These are phyloP conservation scores for Whitmania pigra DNA, from an alignment of 1,140 invertebrate genomes.

Conservation along the genomic window DNA sequence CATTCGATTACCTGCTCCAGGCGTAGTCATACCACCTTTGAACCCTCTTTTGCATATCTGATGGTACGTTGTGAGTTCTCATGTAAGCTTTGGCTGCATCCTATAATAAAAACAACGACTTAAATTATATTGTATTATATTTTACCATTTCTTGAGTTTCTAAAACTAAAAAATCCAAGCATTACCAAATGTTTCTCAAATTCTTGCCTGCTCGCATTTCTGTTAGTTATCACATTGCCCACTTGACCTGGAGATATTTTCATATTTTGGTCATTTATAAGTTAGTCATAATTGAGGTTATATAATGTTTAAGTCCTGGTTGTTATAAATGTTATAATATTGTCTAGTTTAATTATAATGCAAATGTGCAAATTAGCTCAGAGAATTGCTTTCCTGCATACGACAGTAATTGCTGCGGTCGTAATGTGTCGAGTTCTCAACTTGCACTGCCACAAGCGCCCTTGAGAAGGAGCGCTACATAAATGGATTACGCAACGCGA, in stretches of 20 bases:
- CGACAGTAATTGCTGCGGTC: no score
- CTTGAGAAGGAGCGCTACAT: no score
- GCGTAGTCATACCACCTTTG: constrained; percentile 94
- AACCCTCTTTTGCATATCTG: constrained; percentile 81
- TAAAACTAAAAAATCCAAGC: neutral
- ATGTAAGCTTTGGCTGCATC: constrained; percentile 93
- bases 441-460: no score
- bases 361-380: neutral
- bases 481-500: no score
- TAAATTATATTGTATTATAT: no score
- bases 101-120: constrained; percentile 30
- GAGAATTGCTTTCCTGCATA: no score
- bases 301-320: no score
- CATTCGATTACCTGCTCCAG: constrained; percentile 61
- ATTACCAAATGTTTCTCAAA: constrained; percentile 72
- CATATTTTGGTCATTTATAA: no score
- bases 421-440: no score
- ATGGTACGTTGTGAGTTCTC: constrained; percentile 88
- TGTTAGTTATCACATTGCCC: constrained; percentile 89
- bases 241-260: constrained; percentile 70
- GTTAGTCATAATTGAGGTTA: neutral
- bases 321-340: no score
- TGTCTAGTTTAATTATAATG: no score
- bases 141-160: neutral
- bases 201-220: constrained; percentile 87